These are phyloP conservation scores for Radopholus similis DNA, from an alignment of 1,140 invertebrate species.

Conservation along the genomic window DNA sequence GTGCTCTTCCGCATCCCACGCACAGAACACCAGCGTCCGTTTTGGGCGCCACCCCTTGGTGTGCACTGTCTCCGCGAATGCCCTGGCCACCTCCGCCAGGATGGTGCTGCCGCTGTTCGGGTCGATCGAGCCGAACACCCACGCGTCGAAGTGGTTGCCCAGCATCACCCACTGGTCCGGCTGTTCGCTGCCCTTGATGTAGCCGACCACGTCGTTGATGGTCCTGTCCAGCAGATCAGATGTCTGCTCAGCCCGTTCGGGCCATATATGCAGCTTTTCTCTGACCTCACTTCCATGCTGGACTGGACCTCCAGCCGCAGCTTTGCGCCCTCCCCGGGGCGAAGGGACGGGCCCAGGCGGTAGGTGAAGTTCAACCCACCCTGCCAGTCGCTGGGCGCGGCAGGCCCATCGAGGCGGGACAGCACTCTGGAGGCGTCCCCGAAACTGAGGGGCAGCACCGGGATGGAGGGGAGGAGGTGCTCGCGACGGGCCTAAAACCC, in stretches of 20 bases:
- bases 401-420: constrained; percentile 35
- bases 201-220: constrained; percentile 58
- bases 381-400: constrained; percentile 42
- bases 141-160: constrained; percentile 68
- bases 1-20: constrained; percentile 65
- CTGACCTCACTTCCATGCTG: constrained; percentile 33
- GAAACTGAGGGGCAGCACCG: constrained; percentile 56
- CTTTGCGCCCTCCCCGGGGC: constrained; percentile 5
- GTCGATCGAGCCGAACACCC: constrained; percentile 62
- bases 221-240: constrained; percentile 33
- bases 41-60: constrained; percentile 61
- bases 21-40: constrained; percentile 63
- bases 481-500: constrained; percentile 18
- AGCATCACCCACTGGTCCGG: constrained; percentile 66
- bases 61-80: constrained; percentile 60
- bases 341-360: constrained; percentile 41
- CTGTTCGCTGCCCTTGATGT: constrained; percentile 51
- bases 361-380: constrained; percentile 59
- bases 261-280: neutral
- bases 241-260: constrained; percentile 8
- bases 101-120: constrained; percentile 63
- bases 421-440: constrained; percentile 51
- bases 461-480: constrained; percentile 46
- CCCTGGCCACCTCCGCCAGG: constrained; percentile 64
- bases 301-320: constrained; percentile 47